A percentile compares a stretch with the other conserved stretches of the same genome.
Evolutionary conservation across 2,797 vertebrate species (phyloP).

Genomic region (Hylomyscus alleni): DNA sequence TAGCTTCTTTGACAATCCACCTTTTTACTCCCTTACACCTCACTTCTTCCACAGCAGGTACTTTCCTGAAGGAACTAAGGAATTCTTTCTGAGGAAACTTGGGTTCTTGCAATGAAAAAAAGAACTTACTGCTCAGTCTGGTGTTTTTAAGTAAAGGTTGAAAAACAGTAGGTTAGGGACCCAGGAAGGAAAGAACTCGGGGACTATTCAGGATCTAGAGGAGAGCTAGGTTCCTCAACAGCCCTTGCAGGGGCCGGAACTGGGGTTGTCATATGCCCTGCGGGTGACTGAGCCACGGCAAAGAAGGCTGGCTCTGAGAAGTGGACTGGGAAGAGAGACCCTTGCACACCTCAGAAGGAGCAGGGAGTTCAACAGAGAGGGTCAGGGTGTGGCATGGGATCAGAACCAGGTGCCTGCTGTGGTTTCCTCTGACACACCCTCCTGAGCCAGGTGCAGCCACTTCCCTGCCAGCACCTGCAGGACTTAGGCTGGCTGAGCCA

Average conservation of each 20-base stretch:
- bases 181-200: neutral
- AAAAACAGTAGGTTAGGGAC: neutral
- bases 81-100: neutral
- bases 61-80: neutral
- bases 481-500: neutral
- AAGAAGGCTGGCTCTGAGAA: neutral
- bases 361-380: conserved; percentile 5
- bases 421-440: conserved; percentile 38
- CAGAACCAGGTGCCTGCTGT: conserved; percentile 36
- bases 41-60: no score
- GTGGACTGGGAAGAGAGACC: neutral
- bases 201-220: neutral
- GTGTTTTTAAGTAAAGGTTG: conserved; percentile 31
- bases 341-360: neutral
- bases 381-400: conserved; percentile 51
- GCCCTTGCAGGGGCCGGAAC: neutral
- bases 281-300: neutral
- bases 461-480: conserved; percentile 68
- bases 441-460: conserved; percentile 61
- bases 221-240: neutral
- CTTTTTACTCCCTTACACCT: neutral
- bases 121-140: neutral
- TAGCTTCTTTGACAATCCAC: neutral
- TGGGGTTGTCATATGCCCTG: neutral
- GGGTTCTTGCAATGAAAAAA: conserved; percentile 9